These are phyloP conservation scores for Pterostichus niger DNA, from an alignment of 2,888 invertebrate species.

Conservation along the genomic window DNA sequence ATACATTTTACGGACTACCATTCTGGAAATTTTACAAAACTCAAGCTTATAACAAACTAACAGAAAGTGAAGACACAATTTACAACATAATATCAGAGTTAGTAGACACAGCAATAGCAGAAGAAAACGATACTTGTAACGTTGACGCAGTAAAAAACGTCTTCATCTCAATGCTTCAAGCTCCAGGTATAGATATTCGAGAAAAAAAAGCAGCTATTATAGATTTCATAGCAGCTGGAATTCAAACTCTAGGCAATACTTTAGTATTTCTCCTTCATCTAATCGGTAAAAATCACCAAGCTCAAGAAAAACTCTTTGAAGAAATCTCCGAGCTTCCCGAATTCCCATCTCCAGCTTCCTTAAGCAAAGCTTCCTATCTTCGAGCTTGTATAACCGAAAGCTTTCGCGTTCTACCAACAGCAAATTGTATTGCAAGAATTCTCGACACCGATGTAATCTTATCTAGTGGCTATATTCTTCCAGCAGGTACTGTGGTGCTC, in stretches of 20 bases:
- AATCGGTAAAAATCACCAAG: conserved; percentile 84
- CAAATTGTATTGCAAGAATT: conserved; percentile 88
- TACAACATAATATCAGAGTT: conserved; percentile 88
- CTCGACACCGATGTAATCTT: conserved; percentile 86
- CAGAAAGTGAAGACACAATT: conserved; percentile 87
- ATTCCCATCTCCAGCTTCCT: conserved; percentile 74
- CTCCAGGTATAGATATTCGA: conserved; percentile 85
- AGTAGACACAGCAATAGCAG: conserved; percentile 83
- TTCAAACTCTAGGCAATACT: conserved; percentile 92
- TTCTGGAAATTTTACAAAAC: conserved; percentile 90
- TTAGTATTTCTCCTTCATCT: conserved; percentile 88
- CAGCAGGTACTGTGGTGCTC: conserved; percentile 88
- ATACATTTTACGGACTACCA: conserved; percentile 90
- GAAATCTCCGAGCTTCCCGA: conserved; percentile 80
- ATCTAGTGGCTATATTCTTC: conserved; percentile 83
- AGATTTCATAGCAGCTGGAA: conserved; percentile 92
- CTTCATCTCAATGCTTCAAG: conserved; percentile 86
- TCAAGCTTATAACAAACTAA: conserved; percentile 84
- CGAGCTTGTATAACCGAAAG: conserved; percentile 89
- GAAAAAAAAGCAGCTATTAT: conserved; percentile 92
- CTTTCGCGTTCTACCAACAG: conserved; percentile 87
- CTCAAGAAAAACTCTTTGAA: conserved; percentile 83
- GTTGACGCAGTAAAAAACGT: conserved; percentile 84
- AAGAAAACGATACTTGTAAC: conserved; percentile 79
- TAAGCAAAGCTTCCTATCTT: conserved; percentile 85